Evolutionary conservation across 1,140 invertebrate species (phyloP).

Genomic region (Bombyx mandarina): DNA sequence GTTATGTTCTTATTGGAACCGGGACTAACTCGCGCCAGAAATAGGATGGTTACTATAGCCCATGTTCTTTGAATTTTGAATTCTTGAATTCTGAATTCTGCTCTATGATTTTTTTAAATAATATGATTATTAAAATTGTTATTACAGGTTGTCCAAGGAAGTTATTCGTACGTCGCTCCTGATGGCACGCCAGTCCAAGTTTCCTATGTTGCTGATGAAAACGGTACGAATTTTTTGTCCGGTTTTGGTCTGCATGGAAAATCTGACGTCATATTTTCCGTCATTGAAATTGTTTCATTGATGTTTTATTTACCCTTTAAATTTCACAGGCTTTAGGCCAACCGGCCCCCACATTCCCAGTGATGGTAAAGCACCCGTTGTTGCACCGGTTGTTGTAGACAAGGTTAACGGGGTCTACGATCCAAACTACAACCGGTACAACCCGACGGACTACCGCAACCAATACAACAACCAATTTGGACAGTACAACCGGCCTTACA

Average conservation of each 20-base stretch:
- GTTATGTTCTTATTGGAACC: too few relatives aligned
- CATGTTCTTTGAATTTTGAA: too few relatives aligned
- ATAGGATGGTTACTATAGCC: too few relatives aligned
- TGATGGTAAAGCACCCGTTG: constrained; percentile 30
- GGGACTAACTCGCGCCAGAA: too few relatives aligned
- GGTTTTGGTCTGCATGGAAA: background rate
- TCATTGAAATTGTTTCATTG: background rate
- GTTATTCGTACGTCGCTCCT: constrained; percentile 83
- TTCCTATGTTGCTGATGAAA: constrained; percentile 76
- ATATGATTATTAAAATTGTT: constrained; percentile 2
- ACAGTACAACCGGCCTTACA: constrained; percentile 31
- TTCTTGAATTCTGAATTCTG: too few relatives aligned
- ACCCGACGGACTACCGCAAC: constrained; percentile 22
- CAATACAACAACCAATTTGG: constrained; percentile 21
- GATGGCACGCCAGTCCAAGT: constrained; percentile 79
- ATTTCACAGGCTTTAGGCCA: constrained; percentile 53
- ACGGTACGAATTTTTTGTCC: constrained; percentile 35
- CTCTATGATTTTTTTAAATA: background rate
- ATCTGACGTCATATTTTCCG: background rate
- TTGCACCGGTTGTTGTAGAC: constrained; percentile 11
- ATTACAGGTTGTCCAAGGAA: constrained; percentile 72
- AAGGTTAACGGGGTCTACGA: constrained; percentile 23
- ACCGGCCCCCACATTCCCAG: constrained; percentile 51
- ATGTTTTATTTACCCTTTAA: background rate
- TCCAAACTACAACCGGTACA: constrained; percentile 30